Conservation (phyloP, 2,888 invertebrate species). For the Tromatobia lineatoria region DNA sequence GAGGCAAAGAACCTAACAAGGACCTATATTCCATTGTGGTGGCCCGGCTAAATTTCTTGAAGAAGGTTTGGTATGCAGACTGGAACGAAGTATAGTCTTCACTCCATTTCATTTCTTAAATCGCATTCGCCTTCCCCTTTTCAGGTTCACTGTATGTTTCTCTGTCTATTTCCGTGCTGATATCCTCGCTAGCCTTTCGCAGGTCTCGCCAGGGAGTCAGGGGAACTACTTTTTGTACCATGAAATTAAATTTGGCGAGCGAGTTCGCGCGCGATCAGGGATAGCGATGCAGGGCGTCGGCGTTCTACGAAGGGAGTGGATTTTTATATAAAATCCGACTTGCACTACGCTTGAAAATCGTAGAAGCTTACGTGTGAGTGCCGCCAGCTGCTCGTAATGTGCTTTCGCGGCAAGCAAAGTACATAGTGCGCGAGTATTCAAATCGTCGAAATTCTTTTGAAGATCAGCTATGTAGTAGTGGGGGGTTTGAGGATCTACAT, state of each 20-base stretch:
- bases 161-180: slow-evolving; percentile 13
- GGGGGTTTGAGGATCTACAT: not conserved
- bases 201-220: slow-evolving; percentile 13
- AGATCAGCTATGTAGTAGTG: not conserved
- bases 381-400: slow-evolving; percentile 9
- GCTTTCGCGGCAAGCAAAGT: not conserved
- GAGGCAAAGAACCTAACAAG: too few species aligned
- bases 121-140: slow-evolving; percentile 7
- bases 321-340: slow-evolving; percentile 19
- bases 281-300: not conserved
- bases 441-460: slow-evolving; percentile 24
- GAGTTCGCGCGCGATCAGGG: slow-evolving; percentile 43
- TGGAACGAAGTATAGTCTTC: not conserved
- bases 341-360: not conserved
- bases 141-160: slow-evolving; percentile 25
- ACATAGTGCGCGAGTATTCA: slow-evolving; percentile 16
- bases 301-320: slow-evolving; percentile 13
- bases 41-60: too few species aligned
- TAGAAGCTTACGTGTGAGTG: not conserved
- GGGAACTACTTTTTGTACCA: slow-evolving; percentile 56
- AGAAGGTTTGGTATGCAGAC: not conserved
- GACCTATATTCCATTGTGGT: too few species aligned
- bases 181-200: slow-evolving; percentile 5
- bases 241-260: slow-evolving; percentile 65
- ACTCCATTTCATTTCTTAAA: slow-evolving; percentile 38